These are phyloP conservation scores for Eumerus sabulonum DNA, from an alignment of 2,888 invertebrate genomes.

Conservation along the genomic window DNA sequence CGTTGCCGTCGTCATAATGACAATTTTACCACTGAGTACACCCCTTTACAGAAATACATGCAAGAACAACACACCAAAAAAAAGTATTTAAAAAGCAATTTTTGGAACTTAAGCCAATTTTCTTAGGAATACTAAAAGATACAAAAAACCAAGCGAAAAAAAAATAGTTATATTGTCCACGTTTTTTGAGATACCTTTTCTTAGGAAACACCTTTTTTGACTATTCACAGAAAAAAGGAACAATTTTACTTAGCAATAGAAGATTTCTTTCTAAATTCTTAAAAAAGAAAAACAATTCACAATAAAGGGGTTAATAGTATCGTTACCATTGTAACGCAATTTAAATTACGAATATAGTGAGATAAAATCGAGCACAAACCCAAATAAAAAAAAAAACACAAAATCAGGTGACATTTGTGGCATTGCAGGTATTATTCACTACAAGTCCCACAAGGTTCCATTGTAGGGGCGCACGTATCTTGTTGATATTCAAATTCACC, in stretches of 20 bases:
- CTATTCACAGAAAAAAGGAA: constrained; percentile 7
- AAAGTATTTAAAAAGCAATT: constrained; percentile 59
- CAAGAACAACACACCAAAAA: constrained; percentile 21
- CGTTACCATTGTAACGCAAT: constrained; percentile 66
- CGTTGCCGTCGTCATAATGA: constrained; percentile 40
- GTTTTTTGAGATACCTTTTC: too few relatives aligned
- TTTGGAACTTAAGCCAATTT: constrained; percentile 67
- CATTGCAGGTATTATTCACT: constrained; percentile 39
- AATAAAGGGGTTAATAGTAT: constrained; percentile 42
- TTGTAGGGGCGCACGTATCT: constrained; percentile 29
- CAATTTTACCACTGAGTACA: constrained; percentile 43
- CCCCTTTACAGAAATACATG: constrained; percentile 45
- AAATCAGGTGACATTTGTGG: constrained; percentile 54
- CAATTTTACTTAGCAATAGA: constrained; percentile 36
- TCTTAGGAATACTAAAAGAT: constrained; percentile 30
- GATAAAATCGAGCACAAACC: constrained; percentile 48
- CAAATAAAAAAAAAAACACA: constrained; percentile 51
- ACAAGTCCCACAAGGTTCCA: constrained; percentile 47
- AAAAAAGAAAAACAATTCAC: neutral
- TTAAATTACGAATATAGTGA: constrained; percentile 27
- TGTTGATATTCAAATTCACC: constrained; percentile 32
- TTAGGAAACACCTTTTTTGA: constrained; percentile 38
- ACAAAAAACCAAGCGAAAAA: constrained; percentile 29
- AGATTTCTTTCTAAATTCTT: constrained; percentile 22
- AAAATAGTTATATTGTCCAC: constrained; percentile 20